These are phyloP conservation scores for Typhlichthys eigenmanni DNA, from an alignment of 2,797 vertebrate genomes.

Conservation along the genomic window DNA sequence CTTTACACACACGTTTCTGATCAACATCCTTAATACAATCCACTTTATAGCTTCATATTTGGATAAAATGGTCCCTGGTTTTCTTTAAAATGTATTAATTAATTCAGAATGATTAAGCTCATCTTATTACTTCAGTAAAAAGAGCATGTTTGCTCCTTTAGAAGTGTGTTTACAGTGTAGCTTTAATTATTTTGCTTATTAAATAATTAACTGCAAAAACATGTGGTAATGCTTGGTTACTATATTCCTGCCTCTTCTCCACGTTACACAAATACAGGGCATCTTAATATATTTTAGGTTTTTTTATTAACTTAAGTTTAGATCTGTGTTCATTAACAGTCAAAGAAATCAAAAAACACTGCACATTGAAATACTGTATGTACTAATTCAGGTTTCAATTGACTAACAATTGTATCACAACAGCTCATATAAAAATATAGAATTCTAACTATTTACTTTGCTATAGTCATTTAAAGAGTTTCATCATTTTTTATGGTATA, in stretches of 20 bases:
- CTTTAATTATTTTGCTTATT: not conserved
- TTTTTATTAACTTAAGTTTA: not conserved
- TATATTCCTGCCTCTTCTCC: not conserved
- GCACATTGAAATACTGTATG: not conserved
- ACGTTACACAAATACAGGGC: not conserved
- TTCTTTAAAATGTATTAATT: not conserved
- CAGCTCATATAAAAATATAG: no score
- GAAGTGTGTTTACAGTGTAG: no score
- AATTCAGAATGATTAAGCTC: not conserved
- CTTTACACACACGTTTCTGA: not conserved
- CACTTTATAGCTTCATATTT: not conserved
- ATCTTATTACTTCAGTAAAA: not conserved
- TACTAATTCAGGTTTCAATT: not conserved
- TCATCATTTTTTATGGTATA: not conserved
- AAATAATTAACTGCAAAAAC: not conserved
- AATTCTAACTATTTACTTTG: no score
- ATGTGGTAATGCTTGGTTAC: not conserved
- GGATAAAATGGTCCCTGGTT: not conserved
- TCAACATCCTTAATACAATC: not conserved
- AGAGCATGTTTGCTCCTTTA: not conserved
- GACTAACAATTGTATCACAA: not conserved
- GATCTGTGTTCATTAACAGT: conserved; percentile 1
- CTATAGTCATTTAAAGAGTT: no score
- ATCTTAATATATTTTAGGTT: not conserved
- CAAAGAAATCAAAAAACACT: no score